These are phyloP conservation scores for Percina caprodes DNA, from an alignment of 2,113 vertebrate genomes.

Conservation along the genomic window DNA sequence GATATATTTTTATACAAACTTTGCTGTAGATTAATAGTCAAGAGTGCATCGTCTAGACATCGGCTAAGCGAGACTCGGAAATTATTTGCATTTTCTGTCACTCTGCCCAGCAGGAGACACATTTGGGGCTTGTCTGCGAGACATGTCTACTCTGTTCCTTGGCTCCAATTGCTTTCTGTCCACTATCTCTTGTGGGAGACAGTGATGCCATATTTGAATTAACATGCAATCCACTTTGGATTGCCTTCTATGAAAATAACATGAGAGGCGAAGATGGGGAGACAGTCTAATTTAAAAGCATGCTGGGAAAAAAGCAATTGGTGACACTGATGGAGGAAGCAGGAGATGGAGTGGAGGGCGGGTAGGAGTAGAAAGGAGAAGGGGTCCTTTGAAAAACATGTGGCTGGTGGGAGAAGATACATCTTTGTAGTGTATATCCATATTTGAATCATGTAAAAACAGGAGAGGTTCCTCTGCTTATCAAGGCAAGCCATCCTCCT, in stretches of 20 bases:
- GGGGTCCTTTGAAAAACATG: slow-evolving; percentile 64
- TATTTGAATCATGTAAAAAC: slow-evolving; percentile 70
- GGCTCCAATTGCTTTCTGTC: slow-evolving; percentile 52
- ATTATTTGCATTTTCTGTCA: slow-evolving; percentile 59
- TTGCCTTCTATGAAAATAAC: slow-evolving; percentile 67
- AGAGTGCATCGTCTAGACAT: slow-evolving; percentile 39
- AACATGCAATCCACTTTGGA: slow-evolving; percentile 64
- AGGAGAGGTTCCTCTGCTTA: slow-evolving; percentile 72
- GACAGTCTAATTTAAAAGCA: slow-evolving; percentile 66
- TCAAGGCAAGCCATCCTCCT: slow-evolving; percentile 67
- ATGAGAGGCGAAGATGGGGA: slow-evolving; percentile 51
- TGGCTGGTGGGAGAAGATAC: slow-evolving; percentile 55
- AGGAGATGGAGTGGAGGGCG: slow-evolving; percentile 25
- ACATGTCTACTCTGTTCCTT: slow-evolving; percentile 36
- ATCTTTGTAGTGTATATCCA: slow-evolving; percentile 71
- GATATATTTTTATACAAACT: slow-evolving; percentile 36
- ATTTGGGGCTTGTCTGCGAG: slow-evolving; percentile 49
- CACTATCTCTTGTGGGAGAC: slow-evolving; percentile 43
- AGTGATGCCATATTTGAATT: slow-evolving; percentile 68
- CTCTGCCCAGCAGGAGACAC: slow-evolving; percentile 38
- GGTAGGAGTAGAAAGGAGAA: slow-evolving; percentile 37
- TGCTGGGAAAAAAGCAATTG: slow-evolving; percentile 39
- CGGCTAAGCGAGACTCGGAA: slow-evolving; percentile 17
- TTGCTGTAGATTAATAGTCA: slow-evolving; percentile 50
- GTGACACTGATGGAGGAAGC: slow-evolving; percentile 44